These are phyloP conservation scores for Psittacula cyanocephala DNA, from an alignment of 2,113 vertebrate species.

Conservation along the genomic window DNA sequence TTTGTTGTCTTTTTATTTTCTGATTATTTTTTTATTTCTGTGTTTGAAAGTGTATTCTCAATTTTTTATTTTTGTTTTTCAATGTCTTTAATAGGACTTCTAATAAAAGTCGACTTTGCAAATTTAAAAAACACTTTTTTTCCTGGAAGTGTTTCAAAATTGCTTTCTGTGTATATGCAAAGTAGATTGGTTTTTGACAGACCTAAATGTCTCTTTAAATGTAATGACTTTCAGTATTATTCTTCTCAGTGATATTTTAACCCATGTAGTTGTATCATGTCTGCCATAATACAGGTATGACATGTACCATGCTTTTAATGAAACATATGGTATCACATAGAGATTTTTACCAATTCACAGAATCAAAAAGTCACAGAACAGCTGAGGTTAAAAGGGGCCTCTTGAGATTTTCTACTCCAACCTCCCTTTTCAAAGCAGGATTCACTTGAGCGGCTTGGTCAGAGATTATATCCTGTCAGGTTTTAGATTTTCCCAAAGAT, in stretches of 20 bases:
- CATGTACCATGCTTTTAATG: neutral
- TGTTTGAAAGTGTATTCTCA: neutral
- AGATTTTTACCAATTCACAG: neutral
- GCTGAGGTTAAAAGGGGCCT: neutral
- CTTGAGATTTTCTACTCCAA: neutral
- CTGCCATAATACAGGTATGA: neutral
- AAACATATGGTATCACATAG: rapidly evolving
- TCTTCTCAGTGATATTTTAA: neutral
- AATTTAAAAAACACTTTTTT: neutral
- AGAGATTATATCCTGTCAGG: neutral
- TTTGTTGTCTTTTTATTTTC: neutral
- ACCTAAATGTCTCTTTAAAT: neutral
- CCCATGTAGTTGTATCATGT: neutral
- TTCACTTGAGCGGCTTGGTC: neutral
- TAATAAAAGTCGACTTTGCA: neutral
- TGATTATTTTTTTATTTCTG: neutral
- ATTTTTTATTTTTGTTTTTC: neutral
- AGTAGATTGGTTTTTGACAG: neutral
- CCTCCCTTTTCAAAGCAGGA: neutral
- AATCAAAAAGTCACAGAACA: neutral
- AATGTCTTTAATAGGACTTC: neutral
- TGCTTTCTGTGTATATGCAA: neutral
- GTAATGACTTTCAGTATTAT: neutral
- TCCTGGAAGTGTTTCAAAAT: neutral
- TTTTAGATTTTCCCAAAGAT: neutral